Conservation (phyloP, 2,888 invertebrate genomes). For the Eupithecia vulgata region DNA sequence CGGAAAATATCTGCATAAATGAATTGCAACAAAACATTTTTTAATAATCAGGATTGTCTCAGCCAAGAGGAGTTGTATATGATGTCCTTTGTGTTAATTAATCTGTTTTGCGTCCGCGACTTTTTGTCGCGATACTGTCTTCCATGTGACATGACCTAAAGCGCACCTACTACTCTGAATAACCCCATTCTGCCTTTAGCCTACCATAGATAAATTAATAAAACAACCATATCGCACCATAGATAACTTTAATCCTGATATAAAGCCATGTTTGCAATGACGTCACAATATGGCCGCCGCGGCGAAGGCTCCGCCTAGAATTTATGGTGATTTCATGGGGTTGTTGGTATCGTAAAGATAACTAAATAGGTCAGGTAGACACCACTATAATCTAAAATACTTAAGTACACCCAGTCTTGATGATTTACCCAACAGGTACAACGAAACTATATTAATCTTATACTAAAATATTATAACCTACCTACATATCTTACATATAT, state of each 20-base stretch:
- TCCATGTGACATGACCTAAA: neutral
- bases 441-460: neutral
- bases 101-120: neutral
- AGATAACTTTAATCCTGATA: slow-evolving; percentile 31
- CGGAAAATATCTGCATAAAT: no score
- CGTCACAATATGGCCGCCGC: slow-evolving; percentile 39
- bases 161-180: neutral
- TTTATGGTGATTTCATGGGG: slow-evolving; percentile 34
- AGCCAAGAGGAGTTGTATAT: neutral
- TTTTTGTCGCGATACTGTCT: neutral
- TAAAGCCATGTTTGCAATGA: slow-evolving; percentile 32
- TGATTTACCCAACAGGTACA: neutral
- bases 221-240: slow-evolving; percentile 27
- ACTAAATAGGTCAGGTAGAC: slow-evolving; percentile 19
- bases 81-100: neutral
- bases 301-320: slow-evolving; percentile 17
- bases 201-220: slow-evolving; percentile 24
- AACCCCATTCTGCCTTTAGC: slow-evolving; percentile 1
- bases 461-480: neutral
- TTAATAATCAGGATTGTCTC: no score
- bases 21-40: no score
- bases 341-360: slow-evolving; percentile 24
- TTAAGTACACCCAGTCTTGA: neutral
- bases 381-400: neutral
- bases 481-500: neutral